Conservation (phyloP, 2,113 vertebrate genomes). For the Chinchilla lanigera region DNA sequence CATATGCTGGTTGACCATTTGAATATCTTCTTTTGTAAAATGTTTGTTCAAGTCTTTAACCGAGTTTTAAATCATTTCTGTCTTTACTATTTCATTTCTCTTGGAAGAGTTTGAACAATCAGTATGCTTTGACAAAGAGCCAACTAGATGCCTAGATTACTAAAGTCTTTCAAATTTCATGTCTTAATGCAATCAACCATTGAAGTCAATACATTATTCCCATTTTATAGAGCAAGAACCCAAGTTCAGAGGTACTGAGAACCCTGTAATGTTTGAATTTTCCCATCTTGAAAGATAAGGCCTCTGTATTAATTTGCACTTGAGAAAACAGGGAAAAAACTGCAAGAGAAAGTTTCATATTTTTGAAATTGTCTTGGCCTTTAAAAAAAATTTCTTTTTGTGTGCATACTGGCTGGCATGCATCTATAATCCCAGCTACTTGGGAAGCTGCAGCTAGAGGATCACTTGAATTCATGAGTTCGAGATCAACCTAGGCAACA, state of each 20-base stretch:
- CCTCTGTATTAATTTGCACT: neutral
- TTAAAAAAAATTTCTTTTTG: neutral
- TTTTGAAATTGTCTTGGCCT: neutral
- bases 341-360: neutral
- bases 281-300: neutral
- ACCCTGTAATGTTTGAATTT: neutral
- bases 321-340: neutral
- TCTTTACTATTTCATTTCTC: slow-evolving; percentile 33
- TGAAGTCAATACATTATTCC: neutral
- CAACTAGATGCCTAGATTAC: neutral
- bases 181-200: neutral
- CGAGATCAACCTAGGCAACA: neutral
- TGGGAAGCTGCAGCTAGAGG: neutral
- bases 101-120: slow-evolving; percentile 19
- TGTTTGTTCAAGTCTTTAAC: neutral
- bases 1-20: neutral
- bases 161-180: neutral
- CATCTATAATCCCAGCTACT: neutral
- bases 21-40: slow-evolving; percentile 26
- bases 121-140: neutral
- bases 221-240: neutral
- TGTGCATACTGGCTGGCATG: neutral
- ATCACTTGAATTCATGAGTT: neutral
- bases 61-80: neutral
- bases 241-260: neutral